Base-by-base conservation (phyloP, 1,140 invertebrate species). In the Homarus americanus region DNA sequence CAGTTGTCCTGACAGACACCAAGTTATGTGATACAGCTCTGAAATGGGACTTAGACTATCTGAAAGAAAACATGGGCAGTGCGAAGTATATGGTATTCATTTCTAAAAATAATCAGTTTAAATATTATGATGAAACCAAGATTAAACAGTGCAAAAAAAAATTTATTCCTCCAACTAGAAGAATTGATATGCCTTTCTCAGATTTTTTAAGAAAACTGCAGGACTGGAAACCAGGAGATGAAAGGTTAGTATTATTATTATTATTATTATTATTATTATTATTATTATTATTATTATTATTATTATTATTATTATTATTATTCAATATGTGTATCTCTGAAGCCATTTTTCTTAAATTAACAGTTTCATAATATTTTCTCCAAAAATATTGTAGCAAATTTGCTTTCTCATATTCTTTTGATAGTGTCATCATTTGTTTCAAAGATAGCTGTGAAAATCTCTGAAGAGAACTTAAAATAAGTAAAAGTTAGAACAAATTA, bases 121-220 rank as follows among this genome's bases (percentile, higher is more conserved):
- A 96, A 93, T 96, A 96, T 94, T 96, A 95, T 93, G 96, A 96
- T 94, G 95, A 96, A 41, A 95, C 95, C 92, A 96, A 96, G 93
- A 93, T 95, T 34, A 93, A 94, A 66, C 93, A 93, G 7, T 93
- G 93, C 53, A 94, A 93, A 24, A 92, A 93, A n/a, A 94, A 95
- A 78, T 96, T 96, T 92, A 93, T 92, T 83, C 95, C 95, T n/a
- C 95, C 95, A 15, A 96, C 95, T 5, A 94, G 94, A 93, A 94
- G 95, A 92, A 90, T 94, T n/a, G 95, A 95, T 85, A 95, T 96
- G 95, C 95, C 94, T 93, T 95, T 96, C 91, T 92, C 94, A 53
- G 95, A 96, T 72, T 96, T 96, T 94, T 94, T 94, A 41, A n/a
- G n/a, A n/a, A 94, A 93, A 93, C 91, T 96, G 73, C 93, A 93